Base-by-base conservation (phyloP, 2,797 vertebrate species). In the Acipenser oxyrinchus region DNA sequence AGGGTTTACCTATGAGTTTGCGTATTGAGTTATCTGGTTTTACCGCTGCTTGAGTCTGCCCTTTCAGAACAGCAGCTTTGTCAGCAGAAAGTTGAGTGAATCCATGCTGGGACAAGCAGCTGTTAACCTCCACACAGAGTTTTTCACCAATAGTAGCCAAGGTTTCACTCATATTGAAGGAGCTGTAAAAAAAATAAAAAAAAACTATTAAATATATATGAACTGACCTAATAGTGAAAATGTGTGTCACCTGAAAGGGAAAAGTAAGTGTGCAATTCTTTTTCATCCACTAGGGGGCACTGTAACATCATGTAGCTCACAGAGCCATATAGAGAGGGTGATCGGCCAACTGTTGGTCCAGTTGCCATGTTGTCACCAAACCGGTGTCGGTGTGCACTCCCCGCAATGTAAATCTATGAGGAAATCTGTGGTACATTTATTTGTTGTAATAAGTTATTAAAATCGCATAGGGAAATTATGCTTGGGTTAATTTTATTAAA, bases 1-100 rank as follows among this genome's bases (percentile, higher is more conserved):
- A 65, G 68, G 12, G 7, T 2, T 80, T 87, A 99, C 97, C 95
- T 84, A 98, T 91, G 23, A 99, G 87, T 79, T 85, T 92, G 78
- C 88, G 92, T 55, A 99, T 82, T 6, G 90, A 83, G 83, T 96
- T 94, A 7, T 93, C 91, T 0, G 84, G 79, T 53, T 82, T 86
- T 69, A 79, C 77, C 70, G 83, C 76, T 0, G 95, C 92, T 12
- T 86, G 88, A 78, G 98, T 94, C 65, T 97, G 95, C 50, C 96
- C 95, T 82, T 88, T 96, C 62, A 99, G 82, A 6, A 72, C 77
- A 11, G 71, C 72, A 79, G 90, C 89, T 12, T 82, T 81, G 70
- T 91, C 90, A 0, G 75, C 5, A 15, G 92, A 77, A 75, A 95
- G 85, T 0, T 88, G 87, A 4, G 90, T 78, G 68, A 89, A 90